Conservation (phyloP, 1,140 invertebrate species). For the Zophobas morio region DNA sequence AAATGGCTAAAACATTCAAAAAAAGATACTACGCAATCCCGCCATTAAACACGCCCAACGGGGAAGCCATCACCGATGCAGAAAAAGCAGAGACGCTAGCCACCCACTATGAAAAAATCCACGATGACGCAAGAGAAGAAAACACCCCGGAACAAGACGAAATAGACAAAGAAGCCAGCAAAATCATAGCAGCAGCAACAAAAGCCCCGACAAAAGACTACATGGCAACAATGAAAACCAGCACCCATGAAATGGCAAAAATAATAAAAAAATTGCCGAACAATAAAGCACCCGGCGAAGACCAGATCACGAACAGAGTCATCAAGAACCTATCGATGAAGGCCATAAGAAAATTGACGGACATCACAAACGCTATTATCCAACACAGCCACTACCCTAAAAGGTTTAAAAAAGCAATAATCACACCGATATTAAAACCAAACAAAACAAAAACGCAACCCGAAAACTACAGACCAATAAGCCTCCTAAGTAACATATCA, state of each 20-base stretch:
- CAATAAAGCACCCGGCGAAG: constrained; percentile 18
- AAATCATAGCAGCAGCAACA: too few species aligned
- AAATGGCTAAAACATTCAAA: constrained; percentile 2
- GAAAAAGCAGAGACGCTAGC: neutral
- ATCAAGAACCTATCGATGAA: constrained; percentile 14
- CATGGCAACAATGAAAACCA: neutral
- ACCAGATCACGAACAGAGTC: neutral
- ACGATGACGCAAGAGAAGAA: neutral
- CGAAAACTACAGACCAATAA: constrained; percentile 40
- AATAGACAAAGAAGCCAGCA: neutral
- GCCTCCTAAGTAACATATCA: constrained; percentile 3
- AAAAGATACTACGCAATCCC: neutral
- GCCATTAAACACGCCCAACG: neutral
- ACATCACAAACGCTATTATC: constrained; percentile 20
- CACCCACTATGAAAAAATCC: neutral
- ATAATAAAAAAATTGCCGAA: constrained; percentile 10
- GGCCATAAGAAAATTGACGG: neutral
- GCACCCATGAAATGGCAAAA: neutral
- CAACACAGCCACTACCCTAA: neutral
- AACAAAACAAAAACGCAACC: constrained; percentile 1
- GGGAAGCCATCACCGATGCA: neutral
- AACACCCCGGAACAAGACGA: neutral
- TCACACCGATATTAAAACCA: constrained; percentile 10
- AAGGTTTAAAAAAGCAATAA: constrained; percentile 2
- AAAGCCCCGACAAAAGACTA: constrained; percentile 4